Percentiles rank a stretch among this genome's conserved stretches.
Conservation (phyloP, 2,797 vertebrate species). For the Amblyopsis hoosieri region DNA sequence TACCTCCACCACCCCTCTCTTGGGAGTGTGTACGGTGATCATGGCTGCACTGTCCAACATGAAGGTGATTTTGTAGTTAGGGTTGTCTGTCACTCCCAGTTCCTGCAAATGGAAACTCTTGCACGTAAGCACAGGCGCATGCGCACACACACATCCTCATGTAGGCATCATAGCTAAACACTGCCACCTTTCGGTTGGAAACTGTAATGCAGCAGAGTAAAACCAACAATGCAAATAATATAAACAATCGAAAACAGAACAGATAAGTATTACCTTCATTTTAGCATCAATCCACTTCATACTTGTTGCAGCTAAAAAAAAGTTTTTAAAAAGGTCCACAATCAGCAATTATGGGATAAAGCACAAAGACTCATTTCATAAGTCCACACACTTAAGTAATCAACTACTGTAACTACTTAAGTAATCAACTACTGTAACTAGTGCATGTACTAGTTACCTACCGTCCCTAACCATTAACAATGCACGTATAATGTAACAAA, state of each 20-base stretch:
- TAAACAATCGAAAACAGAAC: neutral
- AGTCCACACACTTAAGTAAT: too few species aligned
- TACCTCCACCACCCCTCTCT: constrained; percentile 96
- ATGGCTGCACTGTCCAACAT: constrained; percentile 99
- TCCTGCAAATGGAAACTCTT: constrained; percentile 77
- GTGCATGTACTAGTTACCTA: too few species aligned
- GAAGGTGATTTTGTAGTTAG: constrained; percentile 98
- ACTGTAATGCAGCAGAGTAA: constrained; percentile 1
- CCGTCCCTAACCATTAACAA: too few species aligned
- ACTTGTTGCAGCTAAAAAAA: constrained; percentile 91
- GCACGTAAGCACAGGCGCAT: constrained; percentile 19
- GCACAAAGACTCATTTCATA: neutral
- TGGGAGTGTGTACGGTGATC: constrained; percentile 98
- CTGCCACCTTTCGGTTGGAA: constrained; percentile 55
- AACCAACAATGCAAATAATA: neutral
- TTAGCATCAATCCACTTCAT: constrained; percentile 99
- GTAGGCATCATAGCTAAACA: constrained; percentile 23
- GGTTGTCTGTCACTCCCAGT: constrained; percentile 93
- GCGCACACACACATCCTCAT: neutral
- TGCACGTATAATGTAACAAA: too few species aligned
- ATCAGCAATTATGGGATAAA: neutral
- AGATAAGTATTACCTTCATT: constrained; percentile 88
- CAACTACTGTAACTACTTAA: too few species aligned
- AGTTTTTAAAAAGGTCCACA: constrained; percentile 14
- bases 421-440: too few species aligned